Base-by-base conservation (phyloP, 1,140 invertebrate species). In the Metopolophium dirhodum region DNA sequence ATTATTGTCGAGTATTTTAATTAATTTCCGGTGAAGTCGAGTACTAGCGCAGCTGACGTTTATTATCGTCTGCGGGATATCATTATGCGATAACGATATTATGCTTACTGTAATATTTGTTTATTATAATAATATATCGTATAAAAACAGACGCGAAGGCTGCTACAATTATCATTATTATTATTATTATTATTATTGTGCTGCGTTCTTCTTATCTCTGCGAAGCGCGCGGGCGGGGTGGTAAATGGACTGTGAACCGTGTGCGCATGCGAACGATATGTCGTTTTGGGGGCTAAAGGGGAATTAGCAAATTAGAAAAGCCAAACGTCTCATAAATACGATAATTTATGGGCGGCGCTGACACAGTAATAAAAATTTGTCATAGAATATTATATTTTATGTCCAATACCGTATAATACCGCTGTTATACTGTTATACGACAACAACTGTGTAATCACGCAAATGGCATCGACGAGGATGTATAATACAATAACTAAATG, bases 231-330 rank as follows among this genome's bases (percentile, higher is more conserved):
- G 14, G 51, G 45, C 11, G 49, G 88, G 88, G 51, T 54, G 88
- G 88, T 57, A 89, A 57, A 89, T 89, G 88, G 51, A 57, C 88
- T 54, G 88, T 89, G 47, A 89, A 89, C 35, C 49, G 45, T 54
- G 51, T 37, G 23, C 51, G 51, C 88, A 89, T 77, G 61, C 35
- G 88, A 57, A 89, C 51, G 51, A 54, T 26, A 26, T 11, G 3
- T 22, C 47, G 26, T 90, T 45, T 41, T 18, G 22, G 35, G 89
- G 89, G 57, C 45, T 37, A 61, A 30, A 57, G 26, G 37, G 37
- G 89, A 68, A 90, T 90, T 90, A 90, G 89, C 89, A 90, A 90
- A 90, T 90, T 90, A 90, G 89, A 90, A 90, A 90, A 90, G 23
- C 35, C 88, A 9, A 61, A 68, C 89, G 57, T 61, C 89, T 61